Percentiles rank a stretch among this genome's conserved stretches.
These are phyloP conservation scores for Idaea straminata DNA, from an alignment of 2,888 invertebrate species.

Conservation along the genomic window DNA sequence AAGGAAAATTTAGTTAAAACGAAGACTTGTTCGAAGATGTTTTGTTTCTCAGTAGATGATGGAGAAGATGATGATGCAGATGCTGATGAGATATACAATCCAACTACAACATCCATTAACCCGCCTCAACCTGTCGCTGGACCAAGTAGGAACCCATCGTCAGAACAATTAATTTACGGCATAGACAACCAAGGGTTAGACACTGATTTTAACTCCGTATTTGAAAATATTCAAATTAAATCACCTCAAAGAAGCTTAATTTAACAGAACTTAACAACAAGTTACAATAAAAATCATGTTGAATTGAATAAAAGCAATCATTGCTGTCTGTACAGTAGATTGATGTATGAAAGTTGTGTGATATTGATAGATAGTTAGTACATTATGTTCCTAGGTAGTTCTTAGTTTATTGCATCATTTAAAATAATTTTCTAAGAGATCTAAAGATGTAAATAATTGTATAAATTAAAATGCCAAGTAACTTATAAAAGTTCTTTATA, in stretches of 20 bases:
- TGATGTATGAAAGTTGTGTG: slow-evolving; percentile 7
- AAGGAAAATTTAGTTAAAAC: no score
- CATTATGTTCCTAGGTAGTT: neutral
- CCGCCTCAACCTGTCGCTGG: slow-evolving; percentile 58
- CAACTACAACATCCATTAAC: slow-evolving; percentile 60
- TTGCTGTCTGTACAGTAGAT: slow-evolving; percentile 5
- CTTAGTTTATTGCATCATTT: slow-evolving; percentile 4
- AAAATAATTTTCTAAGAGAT: neutral
- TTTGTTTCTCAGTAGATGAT: slow-evolving; percentile 67
- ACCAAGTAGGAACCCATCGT: slow-evolving; percentile 69
- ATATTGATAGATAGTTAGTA: slow-evolving; percentile 10
- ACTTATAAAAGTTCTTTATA: neutral
- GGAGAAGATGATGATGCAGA: slow-evolving; percentile 66
- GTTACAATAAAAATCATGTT: neutral
- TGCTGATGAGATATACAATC: slow-evolving; percentile 72
- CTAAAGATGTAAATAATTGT: neutral
- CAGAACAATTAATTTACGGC: slow-evolving; percentile 74
- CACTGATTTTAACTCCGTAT: slow-evolving; percentile 82
- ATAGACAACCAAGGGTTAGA: slow-evolving; percentile 81
- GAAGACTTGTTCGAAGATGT: slow-evolving; percentile 2
- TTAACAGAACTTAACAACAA: slow-evolving; percentile 27
- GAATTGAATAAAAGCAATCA: neutral
- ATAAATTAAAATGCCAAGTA: neutral
- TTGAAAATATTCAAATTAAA: slow-evolving; percentile 81
- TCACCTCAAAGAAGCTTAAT: slow-evolving; percentile 66